Conservation (phyloP, 2,797 vertebrate species). For the Poecilia picta region DNA sequence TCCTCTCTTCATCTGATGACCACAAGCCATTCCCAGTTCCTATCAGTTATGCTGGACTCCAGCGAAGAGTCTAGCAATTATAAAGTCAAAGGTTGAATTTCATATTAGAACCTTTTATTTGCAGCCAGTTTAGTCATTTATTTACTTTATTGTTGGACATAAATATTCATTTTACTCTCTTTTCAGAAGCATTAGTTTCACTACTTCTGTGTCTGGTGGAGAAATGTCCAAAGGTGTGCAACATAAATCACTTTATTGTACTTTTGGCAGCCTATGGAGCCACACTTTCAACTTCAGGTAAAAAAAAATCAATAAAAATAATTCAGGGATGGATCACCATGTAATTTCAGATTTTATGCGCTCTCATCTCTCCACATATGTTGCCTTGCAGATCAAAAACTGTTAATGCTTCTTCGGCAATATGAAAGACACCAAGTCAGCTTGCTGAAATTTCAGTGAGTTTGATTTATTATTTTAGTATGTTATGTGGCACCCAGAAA, state of each 20-base stretch:
- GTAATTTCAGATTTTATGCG: background rate
- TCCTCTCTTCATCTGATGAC: slow-evolving; percentile 89
- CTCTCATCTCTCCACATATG: slow-evolving; percentile 13
- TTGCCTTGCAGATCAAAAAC: slow-evolving; percentile 89
- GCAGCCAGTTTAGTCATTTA: background rate
- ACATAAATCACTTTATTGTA: slow-evolving; percentile 86
- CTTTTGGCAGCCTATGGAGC: slow-evolving; percentile 93
- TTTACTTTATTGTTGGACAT: background rate
- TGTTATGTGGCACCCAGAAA: too few relatives aligned
- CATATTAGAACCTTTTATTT: background rate
- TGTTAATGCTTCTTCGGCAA: slow-evolving; percentile 87
- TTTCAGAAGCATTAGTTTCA: slow-evolving; percentile 87
- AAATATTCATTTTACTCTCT: slow-evolving; percentile 16
- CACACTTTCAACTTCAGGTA: slow-evolving; percentile 86
- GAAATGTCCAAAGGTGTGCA: slow-evolving; percentile 86
- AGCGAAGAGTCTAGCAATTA: slow-evolving; percentile 61
- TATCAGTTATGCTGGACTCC: slow-evolving; percentile 85
- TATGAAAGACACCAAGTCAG: slow-evolving; percentile 90
- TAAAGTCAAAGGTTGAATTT: slow-evolving; percentile 82
- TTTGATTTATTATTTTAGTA: slow-evolving; percentile 17
- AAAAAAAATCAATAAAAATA: slow-evolving; percentile 31
- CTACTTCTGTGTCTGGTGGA: slow-evolving; percentile 85
- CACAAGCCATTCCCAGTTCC: slow-evolving; percentile 92
- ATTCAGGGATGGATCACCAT: background rate
- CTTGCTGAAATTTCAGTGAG: slow-evolving; percentile 86